These are phyloP conservation scores for Isaurus tuberculatus DNA, from an alignment of 92 coral and sea anemone species.

Conservation along the genomic window DNA sequence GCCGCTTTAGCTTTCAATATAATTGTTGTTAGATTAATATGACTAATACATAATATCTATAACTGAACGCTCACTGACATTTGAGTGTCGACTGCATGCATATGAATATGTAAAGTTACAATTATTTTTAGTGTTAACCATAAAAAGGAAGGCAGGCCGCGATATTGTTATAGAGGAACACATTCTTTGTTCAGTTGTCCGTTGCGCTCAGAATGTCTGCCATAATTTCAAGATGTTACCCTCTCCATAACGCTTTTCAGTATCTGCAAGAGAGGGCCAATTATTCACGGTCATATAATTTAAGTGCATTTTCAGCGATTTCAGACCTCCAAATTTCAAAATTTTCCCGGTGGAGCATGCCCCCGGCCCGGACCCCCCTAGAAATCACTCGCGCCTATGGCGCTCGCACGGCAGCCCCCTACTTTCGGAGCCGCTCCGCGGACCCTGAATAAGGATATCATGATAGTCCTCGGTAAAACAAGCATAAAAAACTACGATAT, in stretches of 20 bases:
- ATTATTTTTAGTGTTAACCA: not conserved
- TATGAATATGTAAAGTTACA: conserved; percentile 4
- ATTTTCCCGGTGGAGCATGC: too few species aligned
- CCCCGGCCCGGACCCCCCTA: too few species aligned
- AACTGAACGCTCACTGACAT: too few species aligned
- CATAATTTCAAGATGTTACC: not conserved
- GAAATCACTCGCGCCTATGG: too few species aligned
- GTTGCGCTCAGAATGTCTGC: not conserved
- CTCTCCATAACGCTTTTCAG: conserved; percentile 1
- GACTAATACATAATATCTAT: too few species aligned
- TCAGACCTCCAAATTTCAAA: not conserved
- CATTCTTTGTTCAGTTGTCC: conserved; percentile 6
- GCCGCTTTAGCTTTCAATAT: too few species aligned
- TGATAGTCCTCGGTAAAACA: too few species aligned
- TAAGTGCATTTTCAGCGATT: not conserved
- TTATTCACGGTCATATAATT: not conserved
- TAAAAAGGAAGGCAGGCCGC: conserved; percentile 19
- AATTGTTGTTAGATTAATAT: too few species aligned
- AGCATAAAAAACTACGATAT: too few species aligned
- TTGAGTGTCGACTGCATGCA: not conserved
- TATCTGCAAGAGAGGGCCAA: not conserved
- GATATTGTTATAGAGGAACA: not conserved
- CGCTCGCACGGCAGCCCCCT: too few species aligned
- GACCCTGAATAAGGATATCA: too few species aligned
- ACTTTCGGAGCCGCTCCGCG: too few species aligned